Conservation (phyloP, 2,797 vertebrate species). For the Falco naumanni region DNA sequence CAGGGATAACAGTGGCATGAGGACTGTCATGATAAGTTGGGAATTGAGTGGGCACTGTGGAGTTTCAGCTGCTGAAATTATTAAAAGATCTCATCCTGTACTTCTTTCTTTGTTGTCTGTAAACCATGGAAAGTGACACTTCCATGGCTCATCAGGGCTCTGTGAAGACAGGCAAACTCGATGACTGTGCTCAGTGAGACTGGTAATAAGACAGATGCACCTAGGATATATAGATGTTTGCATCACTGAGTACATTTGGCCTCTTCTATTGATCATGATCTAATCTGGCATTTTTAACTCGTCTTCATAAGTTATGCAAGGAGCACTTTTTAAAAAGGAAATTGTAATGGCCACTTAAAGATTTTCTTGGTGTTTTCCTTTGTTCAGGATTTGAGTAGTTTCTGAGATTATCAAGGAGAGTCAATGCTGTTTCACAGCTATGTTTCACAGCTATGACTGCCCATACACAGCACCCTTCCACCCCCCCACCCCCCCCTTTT, state of each 20-base stretch:
- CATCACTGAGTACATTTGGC: neutral
- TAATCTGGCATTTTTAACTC: neutral
- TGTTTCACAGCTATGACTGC: neutral
- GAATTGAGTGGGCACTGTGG: neutral
- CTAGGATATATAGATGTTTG: neutral
- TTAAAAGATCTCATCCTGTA: neutral
- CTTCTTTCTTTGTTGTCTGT: neutral
- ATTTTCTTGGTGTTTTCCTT: neutral
- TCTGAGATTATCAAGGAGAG: neutral
- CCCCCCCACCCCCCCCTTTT: neutral
- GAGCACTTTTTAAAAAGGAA: neutral
- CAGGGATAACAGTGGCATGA: accelerated
- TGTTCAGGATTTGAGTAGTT: neutral
- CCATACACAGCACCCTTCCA: neutral
- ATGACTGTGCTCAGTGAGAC: neutral
- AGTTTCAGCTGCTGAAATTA: neutral
- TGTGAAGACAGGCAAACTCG: neutral
- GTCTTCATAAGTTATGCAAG: neutral
- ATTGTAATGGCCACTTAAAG: neutral
- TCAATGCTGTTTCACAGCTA: neutral
- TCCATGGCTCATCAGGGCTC: neutral
- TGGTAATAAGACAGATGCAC: neutral
- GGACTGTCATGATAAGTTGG: neutral
- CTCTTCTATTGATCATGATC: neutral
- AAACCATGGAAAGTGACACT: neutral